Evolutionary conservation across 2,888 invertebrate species (phyloP).

Genomic region (Chrysolina americana): DNA sequence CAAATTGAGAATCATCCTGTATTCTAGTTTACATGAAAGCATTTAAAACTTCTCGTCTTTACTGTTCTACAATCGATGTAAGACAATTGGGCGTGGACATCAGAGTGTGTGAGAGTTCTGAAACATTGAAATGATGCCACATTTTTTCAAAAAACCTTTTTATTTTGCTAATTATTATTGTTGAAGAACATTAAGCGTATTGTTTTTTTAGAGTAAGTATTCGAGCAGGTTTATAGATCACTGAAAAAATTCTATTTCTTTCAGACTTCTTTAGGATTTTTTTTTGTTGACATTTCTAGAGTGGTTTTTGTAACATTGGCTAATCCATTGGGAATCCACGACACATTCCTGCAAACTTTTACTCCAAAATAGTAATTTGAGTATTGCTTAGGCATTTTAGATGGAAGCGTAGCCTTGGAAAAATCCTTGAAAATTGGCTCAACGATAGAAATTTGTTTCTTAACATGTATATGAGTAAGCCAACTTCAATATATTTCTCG

Average conservation of each 20-base stretch:
- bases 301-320: slow-evolving; percentile 1
- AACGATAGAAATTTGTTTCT: too few species aligned
- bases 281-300: background rate
- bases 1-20: too few species aligned
- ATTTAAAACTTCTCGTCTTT: background rate
- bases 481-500: too few species aligned
- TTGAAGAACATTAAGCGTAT: too few species aligned
- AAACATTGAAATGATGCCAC: slow-evolving; percentile 19
- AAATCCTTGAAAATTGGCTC: too few species aligned
- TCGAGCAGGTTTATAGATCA: too few species aligned
- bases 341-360: background rate
- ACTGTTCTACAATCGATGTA: background rate
- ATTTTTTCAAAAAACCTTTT: background rate
- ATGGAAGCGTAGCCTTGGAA: too few species aligned
- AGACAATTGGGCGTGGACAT: background rate
- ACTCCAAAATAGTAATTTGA: background rate
- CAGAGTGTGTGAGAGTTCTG: background rate
- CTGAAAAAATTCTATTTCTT: too few species aligned
- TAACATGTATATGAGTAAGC: too few species aligned
- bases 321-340: background rate
- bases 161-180: background rate
- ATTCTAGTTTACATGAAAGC: background rate
- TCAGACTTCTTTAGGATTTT: background rate
- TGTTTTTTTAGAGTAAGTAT: too few species aligned
- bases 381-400: too few species aligned